Evolutionary conservation across 2,888 invertebrate species (phyloP).

Genomic region (Dynastes tityus): DNA sequence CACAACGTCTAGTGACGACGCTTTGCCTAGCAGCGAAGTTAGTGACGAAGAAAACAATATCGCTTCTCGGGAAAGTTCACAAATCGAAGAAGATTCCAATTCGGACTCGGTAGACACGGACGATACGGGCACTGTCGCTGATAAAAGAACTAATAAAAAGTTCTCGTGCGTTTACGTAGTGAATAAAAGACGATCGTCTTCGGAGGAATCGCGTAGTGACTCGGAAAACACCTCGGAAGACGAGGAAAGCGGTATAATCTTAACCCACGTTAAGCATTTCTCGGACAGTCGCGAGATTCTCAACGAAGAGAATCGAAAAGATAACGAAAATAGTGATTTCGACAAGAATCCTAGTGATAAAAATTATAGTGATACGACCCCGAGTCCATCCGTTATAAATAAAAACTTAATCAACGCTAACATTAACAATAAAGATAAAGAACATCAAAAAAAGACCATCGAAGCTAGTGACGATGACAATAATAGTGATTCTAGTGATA

Average conservation of each 20-base stretch:
- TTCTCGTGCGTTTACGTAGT: conserved; percentile 82
- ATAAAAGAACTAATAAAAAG: conserved; percentile 70
- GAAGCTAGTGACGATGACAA: conserved; percentile 1
- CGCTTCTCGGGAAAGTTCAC: conserved; percentile 65
- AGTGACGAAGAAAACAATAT: conserved; percentile 65
- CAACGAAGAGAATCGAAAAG: conserved; percentile 20
- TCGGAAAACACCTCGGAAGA: conserved; percentile 77
- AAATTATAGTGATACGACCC: conserved; percentile 61
- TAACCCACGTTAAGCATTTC: conserved; percentile 66
- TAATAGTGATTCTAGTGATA: conserved; percentile 13
- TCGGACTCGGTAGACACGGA: conserved; percentile 70
- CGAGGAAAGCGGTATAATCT: conserved; percentile 71
- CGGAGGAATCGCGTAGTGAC: conserved; percentile 59
- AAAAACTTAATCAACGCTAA: conserved; percentile 14
- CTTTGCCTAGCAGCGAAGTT: conserved; percentile 66
- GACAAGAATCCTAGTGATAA: conserved; percentile 60
- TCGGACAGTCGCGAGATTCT: conserved; percentile 56
- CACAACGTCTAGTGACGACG: conserved; percentile 65
- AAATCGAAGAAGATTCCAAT: conserved; percentile 68
- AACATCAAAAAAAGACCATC: background rate
- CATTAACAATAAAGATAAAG: conserved; percentile 13
- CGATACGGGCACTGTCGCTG: conserved; percentile 75
- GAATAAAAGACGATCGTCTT: conserved; percentile 73
- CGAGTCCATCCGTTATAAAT: conserved; percentile 55
- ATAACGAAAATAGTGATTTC: conserved; percentile 2